These are phyloP conservation scores for Periphyllus acericola DNA, from an alignment of 2,888 invertebrate species.

Conservation along the genomic window DNA sequence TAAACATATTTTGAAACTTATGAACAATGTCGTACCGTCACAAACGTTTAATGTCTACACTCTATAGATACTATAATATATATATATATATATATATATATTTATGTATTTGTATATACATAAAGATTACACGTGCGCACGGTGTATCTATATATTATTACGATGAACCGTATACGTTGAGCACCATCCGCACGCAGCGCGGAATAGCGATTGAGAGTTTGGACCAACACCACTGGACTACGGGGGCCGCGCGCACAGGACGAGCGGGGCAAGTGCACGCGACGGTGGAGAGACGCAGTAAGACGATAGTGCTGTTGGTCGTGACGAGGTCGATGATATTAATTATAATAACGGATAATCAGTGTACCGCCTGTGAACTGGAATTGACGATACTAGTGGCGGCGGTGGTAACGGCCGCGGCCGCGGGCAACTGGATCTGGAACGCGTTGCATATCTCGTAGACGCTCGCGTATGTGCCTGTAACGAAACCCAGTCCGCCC, in stretches of 20 bases:
- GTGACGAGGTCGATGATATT: background rate
- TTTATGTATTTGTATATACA: too few species aligned
- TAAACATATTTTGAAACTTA: background rate
- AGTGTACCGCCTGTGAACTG: background rate
- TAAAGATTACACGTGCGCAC: background rate
- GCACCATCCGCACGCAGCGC: too few species aligned
- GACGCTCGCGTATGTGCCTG: constrained; percentile 48
- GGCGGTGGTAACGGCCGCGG: background rate
- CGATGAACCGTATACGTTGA: too few species aligned
- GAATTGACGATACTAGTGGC: background rate
- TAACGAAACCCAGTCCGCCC: constrained; percentile 43
- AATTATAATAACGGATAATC: background rate
- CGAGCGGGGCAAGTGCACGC: background rate
- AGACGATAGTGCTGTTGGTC: background rate
- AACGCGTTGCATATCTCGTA: constrained; percentile 41
- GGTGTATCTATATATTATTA: too few species aligned
- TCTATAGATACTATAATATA: background rate
- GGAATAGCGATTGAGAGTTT: too few species aligned
- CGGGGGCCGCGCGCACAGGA: background rate
- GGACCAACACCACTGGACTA: background rate
- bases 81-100: too few species aligned
- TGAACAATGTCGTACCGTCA: background rate
- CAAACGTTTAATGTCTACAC: background rate
- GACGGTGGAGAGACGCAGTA: background rate
- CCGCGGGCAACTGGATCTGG: background rate